Evolutionary conservation across 1,140 invertebrate species (phyloP), one percentile per base, ranked within the genome.

Genomic region (Bombus ignitus): DNA sequence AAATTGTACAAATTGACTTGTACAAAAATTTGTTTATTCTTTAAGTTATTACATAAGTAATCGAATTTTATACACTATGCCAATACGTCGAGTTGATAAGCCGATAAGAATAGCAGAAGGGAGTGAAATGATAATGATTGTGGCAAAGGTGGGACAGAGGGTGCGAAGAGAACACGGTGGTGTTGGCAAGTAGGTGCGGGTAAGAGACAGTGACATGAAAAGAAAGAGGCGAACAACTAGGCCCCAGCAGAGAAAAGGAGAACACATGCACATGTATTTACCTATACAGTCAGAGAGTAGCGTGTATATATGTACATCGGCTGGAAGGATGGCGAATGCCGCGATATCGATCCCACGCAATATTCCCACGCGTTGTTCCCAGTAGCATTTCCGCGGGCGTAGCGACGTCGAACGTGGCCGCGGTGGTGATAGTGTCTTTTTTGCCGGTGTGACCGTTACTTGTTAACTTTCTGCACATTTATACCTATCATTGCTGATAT

Each of bases 341-440:
- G 81, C 87, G 92, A 92, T 93, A 94, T 94, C 92, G 93, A 94
- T 93, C 92, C 91, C 81, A 92, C 90, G 93, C 89, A 92, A 93
- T 93, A 93, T 92, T 53, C 47, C 47, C 47, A 53, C 90, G 85
- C 87, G 86, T 75, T 85, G 87, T 89, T 87, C 83, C 85, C 89
- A 88, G 88, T 91, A 89, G 83, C 18, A 76, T 79, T 90, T 90
- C 77, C 87, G 62, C 82, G 68, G 57, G 53, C 86, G 79, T 70
- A 70, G 65, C 84, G 80, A 89, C 80, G 82, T 74, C 68, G 71
- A 83, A 80, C 78, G 79, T 88, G 32, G 12, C 35, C 77, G 86
- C 74, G n/a, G n/a, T 35, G 42, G 28, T 47, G n/a, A 32, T 88
- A 70, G 81, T 89, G 88, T 86, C 88, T 85, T 57, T 87, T 76